Base-by-base conservation (phyloP, 2,113 vertebrate genomes). In the Budorcas taxicolor region DNA sequence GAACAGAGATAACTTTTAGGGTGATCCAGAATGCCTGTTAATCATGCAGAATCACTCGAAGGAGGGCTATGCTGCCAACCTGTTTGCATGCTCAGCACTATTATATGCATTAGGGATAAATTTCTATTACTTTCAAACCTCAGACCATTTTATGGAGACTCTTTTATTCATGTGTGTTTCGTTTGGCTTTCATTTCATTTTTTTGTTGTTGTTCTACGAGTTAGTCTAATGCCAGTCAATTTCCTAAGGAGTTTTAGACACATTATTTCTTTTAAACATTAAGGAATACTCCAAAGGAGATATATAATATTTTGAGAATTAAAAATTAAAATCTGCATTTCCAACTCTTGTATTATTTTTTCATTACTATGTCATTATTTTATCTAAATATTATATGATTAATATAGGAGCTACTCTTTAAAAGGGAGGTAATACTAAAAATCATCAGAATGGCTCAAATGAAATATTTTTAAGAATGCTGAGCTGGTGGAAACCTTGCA, bases 241-340 rank as follows among this genome's bases (percentile, higher is more conserved):
- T 83, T 96, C 23, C 43, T 47, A 25, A 60, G 17, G n/a, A 33
- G 6, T 47, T 87, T 94, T 23, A 87, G 36, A 62, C 21, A 15
- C 23, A 74, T 29, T 60, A 12, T 76, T 82, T 91, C 16, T 87
- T 87, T 94, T 92, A 95, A 95, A 88, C 19, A 81, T 53, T 83
- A 64, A 84, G 16, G 29, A 87, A 82, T 17, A 84, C 5, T 87
- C 25, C 40, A 92, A 83, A 84, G 11, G 19, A 64, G 17, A 88
- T 52, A 71, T 1, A 40, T 25, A 87, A 43, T 50, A 92, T 74
- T 57, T 27, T 88, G 47, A 64, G 33, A 92, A 88, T 55, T 84
- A 84, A 13, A 47, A 40, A 53, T 43, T 74, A 36, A 91, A 91
- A 78, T 83, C 47, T 78, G 50, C 7, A 40, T 25, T 94, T 88